Conservation (phyloP, 2,113 vertebrate genomes). For the Pteruthius melanotis region DNA sequence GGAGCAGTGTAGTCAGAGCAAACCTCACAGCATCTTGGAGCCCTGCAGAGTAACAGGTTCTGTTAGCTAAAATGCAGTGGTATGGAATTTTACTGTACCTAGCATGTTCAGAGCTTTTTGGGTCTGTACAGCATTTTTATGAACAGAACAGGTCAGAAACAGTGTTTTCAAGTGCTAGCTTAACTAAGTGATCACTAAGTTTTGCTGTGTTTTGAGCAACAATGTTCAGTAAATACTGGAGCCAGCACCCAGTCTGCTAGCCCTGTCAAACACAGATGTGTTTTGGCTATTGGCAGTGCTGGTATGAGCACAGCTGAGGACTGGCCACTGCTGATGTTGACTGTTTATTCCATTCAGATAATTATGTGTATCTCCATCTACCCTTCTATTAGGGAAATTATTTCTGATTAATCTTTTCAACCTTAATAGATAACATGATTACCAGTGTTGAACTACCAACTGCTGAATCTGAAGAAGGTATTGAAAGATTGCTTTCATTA, state of each 20-base stretch:
- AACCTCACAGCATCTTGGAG: neutral
- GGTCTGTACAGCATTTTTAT: neutral
- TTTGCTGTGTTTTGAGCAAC: neutral
- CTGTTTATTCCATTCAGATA: constrained; percentile 1
- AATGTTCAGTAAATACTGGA: neutral
- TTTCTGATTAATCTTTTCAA: constrained; percentile 15
- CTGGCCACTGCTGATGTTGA: neutral
- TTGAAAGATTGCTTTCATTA: constrained; percentile 48
- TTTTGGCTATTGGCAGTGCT: neutral
- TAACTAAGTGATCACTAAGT: neutral
- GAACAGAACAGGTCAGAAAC: neutral
- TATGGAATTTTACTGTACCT: neutral
- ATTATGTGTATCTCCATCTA: neutral
- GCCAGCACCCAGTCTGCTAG: neutral
- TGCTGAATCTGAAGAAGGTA: neutral
- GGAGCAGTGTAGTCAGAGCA: neutral
- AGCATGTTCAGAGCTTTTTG: neutral
- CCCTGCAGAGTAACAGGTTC: neutral
- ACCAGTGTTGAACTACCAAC: neutral
- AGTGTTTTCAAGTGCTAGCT: neutral
- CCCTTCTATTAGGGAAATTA: neutral
- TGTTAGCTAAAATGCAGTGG: neutral
- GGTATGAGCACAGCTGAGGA: neutral
- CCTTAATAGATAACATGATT: neutral
- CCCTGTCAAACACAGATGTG: neutral